phyloP scores from a whole-genome alignment of 2,888 invertebrate species.

The Drosophila siamana region DNA sequence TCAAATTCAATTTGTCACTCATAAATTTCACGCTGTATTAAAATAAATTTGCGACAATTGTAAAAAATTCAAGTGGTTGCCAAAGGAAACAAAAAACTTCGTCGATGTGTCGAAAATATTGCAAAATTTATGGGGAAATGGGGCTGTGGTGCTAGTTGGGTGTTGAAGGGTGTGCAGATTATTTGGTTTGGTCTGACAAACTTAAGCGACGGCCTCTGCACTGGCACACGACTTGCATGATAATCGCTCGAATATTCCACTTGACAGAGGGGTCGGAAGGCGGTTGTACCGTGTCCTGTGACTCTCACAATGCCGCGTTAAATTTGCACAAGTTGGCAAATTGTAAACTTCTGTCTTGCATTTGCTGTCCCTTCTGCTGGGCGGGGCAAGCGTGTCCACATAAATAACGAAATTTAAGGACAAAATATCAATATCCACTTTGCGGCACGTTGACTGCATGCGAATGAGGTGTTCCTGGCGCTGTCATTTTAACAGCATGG shows the following conservation, averaged over 20 bases:
- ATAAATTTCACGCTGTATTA: conserved; percentile 83
- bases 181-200: conserved; percentile 74
- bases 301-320: conserved; percentile 77
- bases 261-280: background rate
- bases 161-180: conserved; percentile 32
- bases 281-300: conserved; percentile 23
- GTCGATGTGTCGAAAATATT: conserved; percentile 64
- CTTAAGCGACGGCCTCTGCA: conserved; percentile 82
- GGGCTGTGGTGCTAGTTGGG: conserved; percentile 9
- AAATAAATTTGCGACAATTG: conserved; percentile 81
- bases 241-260: conserved; percentile 60
- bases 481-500: conserved; percentile 33
- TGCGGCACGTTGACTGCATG: conserved; percentile 84
- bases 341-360: conserved; percentile 70
- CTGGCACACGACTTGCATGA: conserved; percentile 82
- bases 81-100: conserved; percentile 26
- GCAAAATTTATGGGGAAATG: conserved; percentile 76
- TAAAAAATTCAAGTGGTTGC: conserved; percentile 66
- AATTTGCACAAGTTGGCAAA: conserved; percentile 82
- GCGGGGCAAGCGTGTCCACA: conserved; percentile 72
- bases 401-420: conserved; percentile 85
- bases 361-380: conserved; percentile 3
- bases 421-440: conserved; percentile 86
- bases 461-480: conserved; percentile 65
- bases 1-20: conserved; percentile 83